Evolutionary conservation across 2,113 vertebrate genomes (phyloP).

Genomic region (Lepisosteus osseus): DNA sequence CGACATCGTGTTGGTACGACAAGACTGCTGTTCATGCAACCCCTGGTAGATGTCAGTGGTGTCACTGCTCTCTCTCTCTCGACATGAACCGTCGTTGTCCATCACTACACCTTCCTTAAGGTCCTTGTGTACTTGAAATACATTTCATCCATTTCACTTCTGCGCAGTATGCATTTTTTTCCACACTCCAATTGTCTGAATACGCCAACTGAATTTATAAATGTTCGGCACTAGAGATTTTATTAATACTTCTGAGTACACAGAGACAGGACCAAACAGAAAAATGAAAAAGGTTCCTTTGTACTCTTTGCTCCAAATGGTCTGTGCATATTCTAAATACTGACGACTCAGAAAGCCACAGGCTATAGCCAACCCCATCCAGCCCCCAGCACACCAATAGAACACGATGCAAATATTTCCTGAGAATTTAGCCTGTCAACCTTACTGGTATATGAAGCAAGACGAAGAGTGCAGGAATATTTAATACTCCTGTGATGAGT

Average conservation of each 20-base stretch:
- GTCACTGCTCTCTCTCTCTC: no score
- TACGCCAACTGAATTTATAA: no score
- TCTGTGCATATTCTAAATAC: slow-evolving; percentile 32
- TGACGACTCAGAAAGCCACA: slow-evolving; percentile 64
- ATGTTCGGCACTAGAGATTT: slow-evolving; percentile 3
- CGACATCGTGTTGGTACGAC: no score
- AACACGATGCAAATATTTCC: slow-evolving; percentile 79
- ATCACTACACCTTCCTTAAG: no score
- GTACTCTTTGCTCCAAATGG: slow-evolving; percentile 15
- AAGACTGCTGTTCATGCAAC: no score
- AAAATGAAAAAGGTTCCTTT: slow-evolving; percentile 13
- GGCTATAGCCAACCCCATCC: slow-evolving; percentile 47
- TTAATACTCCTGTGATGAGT: slow-evolving; percentile 29
- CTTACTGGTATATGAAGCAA: slow-evolving; percentile 79
- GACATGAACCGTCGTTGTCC: no score
- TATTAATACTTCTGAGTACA: slow-evolving; percentile 8
- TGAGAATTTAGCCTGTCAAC: slow-evolving; percentile 90
- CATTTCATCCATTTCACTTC: no score
- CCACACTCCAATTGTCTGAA: no score
- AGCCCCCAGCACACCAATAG: slow-evolving; percentile 70
- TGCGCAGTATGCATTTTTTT: no score
- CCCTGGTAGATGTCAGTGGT: no score
- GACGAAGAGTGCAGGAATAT: slow-evolving; percentile 33
- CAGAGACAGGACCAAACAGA: neutral
- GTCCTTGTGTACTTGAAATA: no score